phyloP scores from a whole-genome alignment of 1,140 invertebrate species.

The Drosophila takahashii region DNA sequence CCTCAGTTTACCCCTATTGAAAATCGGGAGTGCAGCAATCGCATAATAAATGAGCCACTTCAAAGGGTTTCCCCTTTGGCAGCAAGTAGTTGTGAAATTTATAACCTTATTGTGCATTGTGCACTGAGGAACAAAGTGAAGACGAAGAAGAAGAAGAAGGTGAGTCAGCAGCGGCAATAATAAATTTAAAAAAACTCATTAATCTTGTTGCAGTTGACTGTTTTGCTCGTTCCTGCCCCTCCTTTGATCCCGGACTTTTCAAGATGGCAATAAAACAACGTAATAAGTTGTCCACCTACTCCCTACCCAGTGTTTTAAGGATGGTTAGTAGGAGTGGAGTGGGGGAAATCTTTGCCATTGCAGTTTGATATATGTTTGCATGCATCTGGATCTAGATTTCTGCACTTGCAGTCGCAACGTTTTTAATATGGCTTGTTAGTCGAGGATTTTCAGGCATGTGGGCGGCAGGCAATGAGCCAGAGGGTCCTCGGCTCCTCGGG shows the following conservation, averaged over 20 bases:
- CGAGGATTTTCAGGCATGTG: slow-evolving; percentile 56
- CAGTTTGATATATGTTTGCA: slow-evolving; percentile 59
- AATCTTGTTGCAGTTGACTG: slow-evolving; percentile 69
- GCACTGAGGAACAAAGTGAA: too few relatives aligned
- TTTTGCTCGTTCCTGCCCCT: slow-evolving; percentile 30
- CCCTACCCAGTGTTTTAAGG: neutral
- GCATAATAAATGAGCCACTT: slow-evolving; percentile 75
- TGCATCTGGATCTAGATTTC: slow-evolving; percentile 47
- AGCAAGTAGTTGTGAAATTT: slow-evolving; percentile 61
- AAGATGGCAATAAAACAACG: slow-evolving; percentile 80
- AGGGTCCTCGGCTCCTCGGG: neutral
- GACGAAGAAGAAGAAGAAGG: slow-evolving; percentile 22
- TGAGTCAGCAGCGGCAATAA: slow-evolving; percentile 72
- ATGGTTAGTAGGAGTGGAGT: too few relatives aligned
- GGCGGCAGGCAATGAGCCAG: neutral
- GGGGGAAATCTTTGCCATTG: slow-evolving; percentile 53
- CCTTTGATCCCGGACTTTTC: slow-evolving; percentile 35
- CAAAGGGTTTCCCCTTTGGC: slow-evolving; percentile 29
- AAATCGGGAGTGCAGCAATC: slow-evolving; percentile 54
- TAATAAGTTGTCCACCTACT: slow-evolving; percentile 65
- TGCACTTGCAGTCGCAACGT: slow-evolving; percentile 44
- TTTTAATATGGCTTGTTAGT: slow-evolving; percentile 80
- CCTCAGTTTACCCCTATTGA: too few relatives aligned
- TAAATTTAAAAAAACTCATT: slow-evolving; percentile 83
- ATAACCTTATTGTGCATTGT: slow-evolving; percentile 75